These are phyloP conservation scores for Noturus placidus DNA, from an alignment of 2,113 vertebrate genomes.

Conservation along the genomic window DNA sequence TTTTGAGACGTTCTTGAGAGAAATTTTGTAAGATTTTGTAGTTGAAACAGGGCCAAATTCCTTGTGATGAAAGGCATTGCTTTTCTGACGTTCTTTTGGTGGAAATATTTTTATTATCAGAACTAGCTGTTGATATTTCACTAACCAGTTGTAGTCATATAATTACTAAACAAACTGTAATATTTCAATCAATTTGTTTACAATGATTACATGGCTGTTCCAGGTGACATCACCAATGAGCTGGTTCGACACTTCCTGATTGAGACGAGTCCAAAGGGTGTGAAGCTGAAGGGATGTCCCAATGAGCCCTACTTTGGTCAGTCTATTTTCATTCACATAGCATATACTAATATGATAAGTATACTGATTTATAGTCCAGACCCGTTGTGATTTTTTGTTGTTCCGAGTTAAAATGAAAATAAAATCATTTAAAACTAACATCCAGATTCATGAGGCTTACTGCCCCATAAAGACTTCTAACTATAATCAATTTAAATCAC, in stretches of 20 bases:
- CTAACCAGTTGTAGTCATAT: background rate
- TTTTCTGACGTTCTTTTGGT: background rate
- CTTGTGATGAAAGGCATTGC: background rate
- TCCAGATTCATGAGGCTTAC: background rate
- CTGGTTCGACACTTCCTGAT: constrained; percentile 98
- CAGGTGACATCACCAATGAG: constrained; percentile 82
- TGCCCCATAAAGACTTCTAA: constrained; percentile 1
- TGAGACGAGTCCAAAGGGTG: constrained; percentile 93
- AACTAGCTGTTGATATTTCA: background rate
- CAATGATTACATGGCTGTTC: background rate
- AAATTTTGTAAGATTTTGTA: background rate
- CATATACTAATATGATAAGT: background rate
- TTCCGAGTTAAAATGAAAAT: background rate
- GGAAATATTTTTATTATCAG: background rate
- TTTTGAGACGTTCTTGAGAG: background rate
- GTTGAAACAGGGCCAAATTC: background rate
- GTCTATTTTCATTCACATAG: constrained; percentile 43
- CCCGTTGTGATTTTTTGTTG: background rate
- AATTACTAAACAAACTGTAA: background rate
- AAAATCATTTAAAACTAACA: background rate
- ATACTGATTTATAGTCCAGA: background rate
- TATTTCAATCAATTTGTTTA: background rate
- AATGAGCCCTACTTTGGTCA: constrained; percentile 97
- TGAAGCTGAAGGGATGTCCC: constrained; percentile 97
- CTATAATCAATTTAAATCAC: constrained; percentile 29